Conservation (phyloP, 2,113 vertebrate genomes). For the Anhinga rufa region DNA sequence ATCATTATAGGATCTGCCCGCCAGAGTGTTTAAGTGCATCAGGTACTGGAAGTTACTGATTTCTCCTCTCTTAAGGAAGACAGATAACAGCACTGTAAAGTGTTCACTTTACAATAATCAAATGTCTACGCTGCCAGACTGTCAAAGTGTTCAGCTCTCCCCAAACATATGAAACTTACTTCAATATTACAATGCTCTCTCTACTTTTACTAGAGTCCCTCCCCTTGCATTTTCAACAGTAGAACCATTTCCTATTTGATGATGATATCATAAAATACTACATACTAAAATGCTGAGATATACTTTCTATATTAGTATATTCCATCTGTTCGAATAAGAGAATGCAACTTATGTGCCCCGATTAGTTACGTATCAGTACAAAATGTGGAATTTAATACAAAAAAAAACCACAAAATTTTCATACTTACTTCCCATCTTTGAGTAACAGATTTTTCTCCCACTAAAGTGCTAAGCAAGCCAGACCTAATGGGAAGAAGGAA, state of each 20-base stretch:
- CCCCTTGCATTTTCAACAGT: neutral
- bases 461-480: slow-evolving; percentile 94
- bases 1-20: slow-evolving; percentile 96
- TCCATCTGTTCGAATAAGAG: neutral
- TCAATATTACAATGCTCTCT: neutral
- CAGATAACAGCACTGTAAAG: neutral
- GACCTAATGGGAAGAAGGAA: slow-evolving; percentile 75
- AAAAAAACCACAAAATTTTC: neutral
- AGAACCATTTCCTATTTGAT: neutral
- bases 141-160: neutral
- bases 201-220: neutral
- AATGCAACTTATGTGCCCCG: neutral
- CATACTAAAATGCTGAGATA: neutral
- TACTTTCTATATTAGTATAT: neutral
- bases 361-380: neutral
- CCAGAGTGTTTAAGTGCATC: slow-evolving; percentile 98
- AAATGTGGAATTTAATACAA: neutral
- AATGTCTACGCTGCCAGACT: neutral
- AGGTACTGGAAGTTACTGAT: slow-evolving; percentile 99
- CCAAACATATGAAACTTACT: neutral
- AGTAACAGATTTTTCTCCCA: slow-evolving; percentile 97
- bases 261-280: neutral
- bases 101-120: neutral
- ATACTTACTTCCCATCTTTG: slow-evolving; percentile 95
- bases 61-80: slow-evolving; percentile 87